Base-by-base conservation (phyloP, 1,140 invertebrate genomes). In the Matsumurasca onukii region DNA sequence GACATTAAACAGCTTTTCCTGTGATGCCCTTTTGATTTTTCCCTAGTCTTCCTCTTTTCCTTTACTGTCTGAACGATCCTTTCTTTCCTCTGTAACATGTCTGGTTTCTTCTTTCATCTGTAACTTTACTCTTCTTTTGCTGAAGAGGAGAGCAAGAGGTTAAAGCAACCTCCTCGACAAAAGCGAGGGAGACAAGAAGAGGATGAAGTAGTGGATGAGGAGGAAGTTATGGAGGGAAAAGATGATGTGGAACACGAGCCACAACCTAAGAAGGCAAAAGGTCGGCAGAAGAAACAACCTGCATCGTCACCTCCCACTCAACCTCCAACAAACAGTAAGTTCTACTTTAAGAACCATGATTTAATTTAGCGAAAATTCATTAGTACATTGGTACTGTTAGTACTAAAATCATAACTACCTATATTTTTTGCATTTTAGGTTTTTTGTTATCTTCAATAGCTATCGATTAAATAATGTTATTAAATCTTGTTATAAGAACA, bases 141-240 rank as follows among this genome's bases (percentile, higher is more conserved):
- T n/a, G n/a, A 45, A 51, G 49, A 51, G n/a, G 49, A 20, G 49
- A 51, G 49, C 24, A 51, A 51, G 24, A 51, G 24, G 49, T 51
- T 22, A 12, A 51, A 51, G 49, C n/a, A 51, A 51, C 17, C n/a
- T n/a, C n/a, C n/a, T n/a, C n/a, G 49, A 22, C 49, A 51, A 51
- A 51, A 22, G 24, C 5, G 49, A n/a, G 24, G 24, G n/a, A 51
- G 49, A 22, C 17, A 20, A 9, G 17, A 51, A 5, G n/a, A 20
- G n/a, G 49, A 51, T 5, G 49, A 51, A 51, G 49, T 20, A 3
- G 49, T 20, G 3, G 49, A 51, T 51, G 49, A 51, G n/a, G 49
- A 51, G n/a, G 49, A 51, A 22, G 49, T 20, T 5, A 22, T 20
- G 49, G 5, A 5, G 3, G 49, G 24, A 20, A 17, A 45, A 45